phyloP scores from a whole-genome alignment of 2,888 invertebrate species.

The Liodrosophila aerea region DNA sequence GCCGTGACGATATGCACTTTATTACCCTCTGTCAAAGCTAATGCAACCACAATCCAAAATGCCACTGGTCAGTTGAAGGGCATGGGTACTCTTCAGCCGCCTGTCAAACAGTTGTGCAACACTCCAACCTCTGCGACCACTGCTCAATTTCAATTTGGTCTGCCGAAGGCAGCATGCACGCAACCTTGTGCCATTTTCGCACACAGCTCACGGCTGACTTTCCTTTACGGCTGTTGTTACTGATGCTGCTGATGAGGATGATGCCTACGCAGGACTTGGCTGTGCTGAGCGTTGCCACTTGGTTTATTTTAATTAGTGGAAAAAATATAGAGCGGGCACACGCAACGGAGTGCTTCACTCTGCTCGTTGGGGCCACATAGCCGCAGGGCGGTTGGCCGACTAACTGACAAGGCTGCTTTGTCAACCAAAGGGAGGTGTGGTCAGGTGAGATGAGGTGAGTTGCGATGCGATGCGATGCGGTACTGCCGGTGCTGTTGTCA shows the following conservation, averaged over 20 bases:
- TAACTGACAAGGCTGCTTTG: slow-evolving; percentile 63
- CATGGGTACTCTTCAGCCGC: slow-evolving; percentile 2
- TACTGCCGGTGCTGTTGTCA: no score
- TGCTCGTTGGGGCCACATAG: slow-evolving; percentile 60
- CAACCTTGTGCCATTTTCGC: slow-evolving; percentile 65
- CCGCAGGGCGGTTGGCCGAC: slow-evolving; percentile 58
- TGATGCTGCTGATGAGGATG: slow-evolving; percentile 35
- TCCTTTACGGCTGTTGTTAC: slow-evolving; percentile 31
- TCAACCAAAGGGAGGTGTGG: slow-evolving; percentile 17
- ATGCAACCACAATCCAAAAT: slow-evolving; percentile 33
- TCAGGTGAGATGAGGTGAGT: slow-evolving; percentile 2
- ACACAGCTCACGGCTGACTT: slow-evolving; percentile 45
- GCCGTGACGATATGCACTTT: not conserved
- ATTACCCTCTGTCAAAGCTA: slow-evolving; percentile 10
- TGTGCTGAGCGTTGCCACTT: slow-evolving; percentile 56
- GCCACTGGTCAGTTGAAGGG: slow-evolving; percentile 35
- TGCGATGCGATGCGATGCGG: no score
- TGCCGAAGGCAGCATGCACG: slow-evolving; percentile 34
- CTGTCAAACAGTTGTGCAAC: not conserved
- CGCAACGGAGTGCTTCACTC: slow-evolving; percentile 70
- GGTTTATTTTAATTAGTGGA: slow-evolving; percentile 76
- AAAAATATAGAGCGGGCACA: slow-evolving; percentile 63
- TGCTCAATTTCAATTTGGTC: slow-evolving; percentile 52
- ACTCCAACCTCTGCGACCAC: slow-evolving; percentile 21
- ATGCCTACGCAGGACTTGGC: slow-evolving; percentile 28